Percentiles rank a stretch among this genome's conserved stretches.
phyloP scores from a whole-genome alignment of 2,888 invertebrate genomes.

The Melikaiella ostensackeni region DNA sequence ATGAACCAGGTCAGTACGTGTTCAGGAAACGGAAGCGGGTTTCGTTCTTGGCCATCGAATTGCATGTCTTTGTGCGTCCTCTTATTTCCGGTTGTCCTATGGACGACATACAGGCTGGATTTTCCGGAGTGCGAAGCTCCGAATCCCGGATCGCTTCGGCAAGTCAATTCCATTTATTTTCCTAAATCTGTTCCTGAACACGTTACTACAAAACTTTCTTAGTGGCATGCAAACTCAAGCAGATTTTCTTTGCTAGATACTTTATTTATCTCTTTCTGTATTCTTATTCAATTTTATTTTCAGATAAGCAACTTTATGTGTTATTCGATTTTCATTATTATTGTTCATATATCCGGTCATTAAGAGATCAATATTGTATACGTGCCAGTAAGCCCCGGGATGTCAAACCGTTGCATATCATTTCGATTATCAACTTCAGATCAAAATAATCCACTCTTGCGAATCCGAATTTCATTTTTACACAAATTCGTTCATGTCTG shows the following conservation, averaged over 20 bases:
- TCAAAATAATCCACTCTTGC: too few relatives aligned
- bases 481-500: too few relatives aligned
- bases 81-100: slow-evolving; percentile 51
- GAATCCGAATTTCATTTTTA: too few relatives aligned
- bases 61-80: slow-evolving; percentile 44
- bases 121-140: slow-evolving; percentile 41
- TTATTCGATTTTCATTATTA: too few relatives aligned
- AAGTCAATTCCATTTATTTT: slow-evolving; percentile 38
- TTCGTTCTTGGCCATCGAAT: slow-evolving; percentile 45
- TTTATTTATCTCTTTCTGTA: background rate
- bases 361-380: too few relatives aligned
- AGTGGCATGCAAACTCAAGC: background rate
- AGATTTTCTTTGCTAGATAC: background rate
- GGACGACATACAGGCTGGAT: slow-evolving; percentile 41
- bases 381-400: too few relatives aligned
- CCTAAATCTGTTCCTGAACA: slow-evolving; percentile 31
- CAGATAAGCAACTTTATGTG: background rate
- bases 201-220: slow-evolving; percentile 6
- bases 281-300: slow-evolving; percentile 2
- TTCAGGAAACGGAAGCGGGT: slow-evolving; percentile 48
- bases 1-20: slow-evolving; percentile 50
- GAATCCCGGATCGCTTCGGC: slow-evolving; percentile 23
- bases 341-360: too few relatives aligned
- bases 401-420: too few relatives aligned
- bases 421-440: too few relatives aligned